Evolutionary conservation across 2,888 invertebrate species (phyloP).

Genomic region (Lissonota sp.): DNA sequence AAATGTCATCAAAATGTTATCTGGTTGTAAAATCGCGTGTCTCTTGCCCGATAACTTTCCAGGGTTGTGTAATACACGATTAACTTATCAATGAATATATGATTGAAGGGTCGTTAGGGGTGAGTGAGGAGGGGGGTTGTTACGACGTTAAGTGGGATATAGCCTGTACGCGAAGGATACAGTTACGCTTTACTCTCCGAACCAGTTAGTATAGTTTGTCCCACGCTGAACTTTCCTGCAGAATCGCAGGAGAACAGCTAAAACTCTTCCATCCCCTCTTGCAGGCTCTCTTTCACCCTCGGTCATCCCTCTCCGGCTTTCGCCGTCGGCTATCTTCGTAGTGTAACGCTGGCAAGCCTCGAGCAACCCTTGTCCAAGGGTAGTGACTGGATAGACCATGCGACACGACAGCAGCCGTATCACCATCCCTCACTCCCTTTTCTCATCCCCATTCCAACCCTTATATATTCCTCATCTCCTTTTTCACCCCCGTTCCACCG

Average conservation of each 20-base stretch:
- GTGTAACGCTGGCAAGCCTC: constrained; percentile 38
- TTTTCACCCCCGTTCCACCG: constrained; percentile 5
- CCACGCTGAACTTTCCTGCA: constrained; percentile 46
- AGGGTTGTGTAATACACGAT: constrained; percentile 37
- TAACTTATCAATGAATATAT: constrained; percentile 61
- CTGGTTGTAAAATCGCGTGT: background rate
- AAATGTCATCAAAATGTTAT: no score
- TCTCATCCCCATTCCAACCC: constrained; percentile 3
- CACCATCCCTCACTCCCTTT: constrained; percentile 35
- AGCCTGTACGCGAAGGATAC: background rate
- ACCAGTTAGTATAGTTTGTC: constrained; percentile 52
- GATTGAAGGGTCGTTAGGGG: constrained; percentile 48
- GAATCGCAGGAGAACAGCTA: constrained; percentile 47
- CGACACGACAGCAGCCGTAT: constrained; percentile 64
- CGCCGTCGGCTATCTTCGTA: constrained; percentile 18
- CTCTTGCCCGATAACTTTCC: constrained; percentile 7
- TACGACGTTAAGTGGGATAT: constrained; percentile 51
- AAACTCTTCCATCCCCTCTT: constrained; percentile 41
- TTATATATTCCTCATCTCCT: constrained; percentile 17
- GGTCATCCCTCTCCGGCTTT: constrained; percentile 37
- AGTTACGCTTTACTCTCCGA: constrained; percentile 29
- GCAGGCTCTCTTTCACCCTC: constrained; percentile 3
- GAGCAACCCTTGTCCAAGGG: constrained; percentile 60
- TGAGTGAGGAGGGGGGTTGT: constrained; percentile 17
- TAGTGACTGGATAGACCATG: constrained; percentile 67